Evolutionary conservation across 2,888 invertebrate genomes (phyloP).

Genomic region (Drosophila peninsularis): DNA sequence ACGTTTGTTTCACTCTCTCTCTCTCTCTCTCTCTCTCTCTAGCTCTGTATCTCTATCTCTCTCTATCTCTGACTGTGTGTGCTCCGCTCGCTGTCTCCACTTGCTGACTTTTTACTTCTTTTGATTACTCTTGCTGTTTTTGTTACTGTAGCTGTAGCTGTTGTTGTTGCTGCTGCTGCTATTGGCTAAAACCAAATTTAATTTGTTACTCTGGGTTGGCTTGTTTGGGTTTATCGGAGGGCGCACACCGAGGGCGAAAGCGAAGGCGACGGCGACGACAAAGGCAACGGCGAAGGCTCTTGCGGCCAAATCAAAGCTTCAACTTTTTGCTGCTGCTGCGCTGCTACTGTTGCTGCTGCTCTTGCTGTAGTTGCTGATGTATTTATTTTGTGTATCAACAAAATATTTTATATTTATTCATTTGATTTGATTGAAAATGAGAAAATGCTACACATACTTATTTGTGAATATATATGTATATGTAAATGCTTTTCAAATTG

Average conservation of each 20-base stretch:
- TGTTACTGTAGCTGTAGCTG: constrained; percentile 34
- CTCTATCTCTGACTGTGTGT: constrained; percentile 12
- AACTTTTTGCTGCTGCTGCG: constrained; percentile 31
- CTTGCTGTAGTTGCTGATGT: constrained; percentile 13
- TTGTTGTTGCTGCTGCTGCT: constrained; percentile 52
- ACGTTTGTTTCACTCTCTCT: constrained; percentile 34
- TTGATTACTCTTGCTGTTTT: constrained; percentile 30
- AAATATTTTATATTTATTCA: constrained; percentile 44
- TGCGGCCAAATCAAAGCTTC: constrained; percentile 48
- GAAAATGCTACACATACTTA: constrained; percentile 18
- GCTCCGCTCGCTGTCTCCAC: constrained; percentile 19
- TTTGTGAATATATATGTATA: constrained; percentile 5
- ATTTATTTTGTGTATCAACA: constrained; percentile 55
- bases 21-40: constrained; percentile 12
- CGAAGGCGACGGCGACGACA: not conserved
- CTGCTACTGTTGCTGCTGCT: constrained; percentile 5
- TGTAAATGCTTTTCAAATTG: not conserved
- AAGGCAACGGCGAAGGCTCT: constrained; percentile 31
- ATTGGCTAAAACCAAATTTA: constrained; percentile 77
- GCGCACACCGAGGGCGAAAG: constrained; percentile 24
- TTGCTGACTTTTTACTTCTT: constrained; percentile 45
- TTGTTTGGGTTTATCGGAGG: constrained; percentile 44
- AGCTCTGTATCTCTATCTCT: constrained; percentile 4
- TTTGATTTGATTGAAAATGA: constrained; percentile 66
- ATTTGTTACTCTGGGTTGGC: constrained; percentile 68